A percentile compares a stretch with the other conserved stretches of the same genome.
These are phyloP conservation scores for Drosophila demipolita DNA, from an alignment of 2,888 invertebrate species.

Conservation along the genomic window DNA sequence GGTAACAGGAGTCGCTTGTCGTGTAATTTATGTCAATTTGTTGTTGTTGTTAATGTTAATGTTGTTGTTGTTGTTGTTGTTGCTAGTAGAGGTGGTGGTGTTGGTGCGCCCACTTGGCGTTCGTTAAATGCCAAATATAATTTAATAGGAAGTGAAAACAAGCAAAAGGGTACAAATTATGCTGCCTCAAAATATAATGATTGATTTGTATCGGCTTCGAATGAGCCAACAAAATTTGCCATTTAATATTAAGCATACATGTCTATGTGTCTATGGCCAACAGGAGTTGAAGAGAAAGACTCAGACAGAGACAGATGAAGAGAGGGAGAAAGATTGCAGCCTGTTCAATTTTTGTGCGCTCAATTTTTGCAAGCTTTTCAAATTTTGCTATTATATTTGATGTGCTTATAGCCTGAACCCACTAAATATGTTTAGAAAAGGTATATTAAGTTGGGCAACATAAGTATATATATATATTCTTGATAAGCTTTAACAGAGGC, in stretches of 20 bases:
- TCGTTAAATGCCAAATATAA: conserved; percentile 80
- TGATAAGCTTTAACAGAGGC: not conserved
- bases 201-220: conserved; percentile 76
- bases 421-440: not conserved
- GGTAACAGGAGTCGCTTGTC: conserved; percentile 72
- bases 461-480: not conserved
- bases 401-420: not conserved
- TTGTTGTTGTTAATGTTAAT: conserved; percentile 23
- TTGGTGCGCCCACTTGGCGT: conserved; percentile 63
- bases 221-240: conserved; percentile 68
- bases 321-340: conserved; percentile 1
- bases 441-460: not conserved
- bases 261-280: conserved; percentile 27
- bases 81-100: conserved; percentile 9
- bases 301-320: not conserved
- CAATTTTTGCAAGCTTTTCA: conserved; percentile 60
- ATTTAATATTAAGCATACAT: conserved; percentile 66
- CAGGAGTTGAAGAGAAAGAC: not conserved
- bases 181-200: conserved; percentile 71
- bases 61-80: conserved; percentile 10
- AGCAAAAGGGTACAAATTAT: conserved; percentile 79
- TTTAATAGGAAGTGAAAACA: conserved; percentile 80
- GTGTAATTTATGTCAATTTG: conserved; percentile 77
- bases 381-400: conserved; percentile 26
- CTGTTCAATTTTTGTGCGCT: conserved; percentile 59